phyloP scores from a whole-genome alignment of 2,113 vertebrate species.

The Nerophis lumbriciformis region DNA sequence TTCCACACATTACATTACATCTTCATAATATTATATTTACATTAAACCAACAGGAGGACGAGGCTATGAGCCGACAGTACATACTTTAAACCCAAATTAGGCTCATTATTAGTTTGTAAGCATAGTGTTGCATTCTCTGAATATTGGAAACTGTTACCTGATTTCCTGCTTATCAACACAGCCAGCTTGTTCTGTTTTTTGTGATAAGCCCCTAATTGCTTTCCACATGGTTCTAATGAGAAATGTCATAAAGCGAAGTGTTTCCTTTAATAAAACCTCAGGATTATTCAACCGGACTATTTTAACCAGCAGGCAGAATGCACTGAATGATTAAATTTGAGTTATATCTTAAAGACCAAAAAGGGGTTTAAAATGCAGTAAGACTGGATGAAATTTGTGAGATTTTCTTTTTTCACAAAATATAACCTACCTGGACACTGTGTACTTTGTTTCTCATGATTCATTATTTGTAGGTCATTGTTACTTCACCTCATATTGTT shows the following conservation, averaged over 20 bases:
- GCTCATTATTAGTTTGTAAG: constrained; percentile 76
- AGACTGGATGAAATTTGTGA: not conserved
- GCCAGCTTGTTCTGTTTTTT: constrained; percentile 80
- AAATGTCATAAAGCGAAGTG: constrained; percentile 76
- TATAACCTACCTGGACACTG: too few species aligned
- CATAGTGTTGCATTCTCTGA: constrained; percentile 60
- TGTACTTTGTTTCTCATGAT: too few species aligned
- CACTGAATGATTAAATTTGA: not conserved
- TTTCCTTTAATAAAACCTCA: constrained; percentile 17
- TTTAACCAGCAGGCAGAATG: not conserved
- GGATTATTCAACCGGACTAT: constrained; percentile 4
- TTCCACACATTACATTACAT: not conserved
- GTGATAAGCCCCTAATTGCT: constrained; percentile 81
- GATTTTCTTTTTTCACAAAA: not conserved
- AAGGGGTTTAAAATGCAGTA: not conserved
- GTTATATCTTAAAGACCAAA: not conserved
- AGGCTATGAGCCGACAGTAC: not conserved
- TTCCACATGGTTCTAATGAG: constrained; percentile 84
- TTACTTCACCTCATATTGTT: too few species aligned
- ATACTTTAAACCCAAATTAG: constrained; percentile 24
- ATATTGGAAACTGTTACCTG: constrained; percentile 74
- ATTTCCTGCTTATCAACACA: constrained; percentile 83
- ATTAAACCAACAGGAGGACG: constrained; percentile 8
- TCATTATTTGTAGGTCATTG: too few species aligned
- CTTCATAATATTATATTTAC: constrained; percentile 21